Evolutionary conservation across 2,113 vertebrate species (phyloP).

Genomic region (Canis aureus): DNA sequence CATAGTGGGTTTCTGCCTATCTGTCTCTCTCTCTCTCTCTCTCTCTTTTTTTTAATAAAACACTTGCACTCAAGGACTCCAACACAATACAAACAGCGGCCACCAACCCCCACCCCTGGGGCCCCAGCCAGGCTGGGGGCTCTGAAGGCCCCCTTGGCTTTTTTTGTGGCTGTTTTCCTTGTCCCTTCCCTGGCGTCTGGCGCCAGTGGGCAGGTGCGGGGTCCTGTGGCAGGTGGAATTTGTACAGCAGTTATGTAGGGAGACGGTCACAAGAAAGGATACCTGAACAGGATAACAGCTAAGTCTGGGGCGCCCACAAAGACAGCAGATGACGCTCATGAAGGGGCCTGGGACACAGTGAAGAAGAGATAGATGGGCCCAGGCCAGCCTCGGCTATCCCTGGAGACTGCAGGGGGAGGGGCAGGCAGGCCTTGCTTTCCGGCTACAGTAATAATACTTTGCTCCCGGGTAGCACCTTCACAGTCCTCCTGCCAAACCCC

Average conservation of each 20-base stretch:
- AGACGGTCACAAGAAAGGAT: slow-evolving; percentile 84
- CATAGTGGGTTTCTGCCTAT: slow-evolving; percentile 70
- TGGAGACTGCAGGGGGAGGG: slow-evolving; percentile 23
- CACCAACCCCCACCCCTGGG: slow-evolving; percentile 67
- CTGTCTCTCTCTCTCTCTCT: background rate
- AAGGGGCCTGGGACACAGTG: slow-evolving; percentile 71
- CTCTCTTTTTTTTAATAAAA: slow-evolving; percentile 79
- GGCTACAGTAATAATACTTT: slow-evolving; percentile 63
- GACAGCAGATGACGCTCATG: slow-evolving; percentile 74
- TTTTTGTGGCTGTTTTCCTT: slow-evolving; percentile 54
- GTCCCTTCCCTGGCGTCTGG: slow-evolving; percentile 61
- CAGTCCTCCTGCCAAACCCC: slow-evolving; percentile 61
- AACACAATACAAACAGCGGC: slow-evolving; percentile 78
- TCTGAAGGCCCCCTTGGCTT: slow-evolving; percentile 30
- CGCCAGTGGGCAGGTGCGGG: slow-evolving; percentile 46
- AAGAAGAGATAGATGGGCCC: slow-evolving; percentile 37
- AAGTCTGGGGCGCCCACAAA: slow-evolving; percentile 84
- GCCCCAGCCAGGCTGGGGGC: slow-evolving; percentile 34
- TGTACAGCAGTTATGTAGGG: slow-evolving; percentile 84
- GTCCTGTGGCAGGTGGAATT: slow-evolving; percentile 72
- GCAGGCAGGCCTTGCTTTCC: slow-evolving; percentile 58
- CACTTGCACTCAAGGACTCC: slow-evolving; percentile 79
- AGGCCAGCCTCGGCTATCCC: background rate
- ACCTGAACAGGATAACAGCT: slow-evolving; percentile 82
- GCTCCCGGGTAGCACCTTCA: slow-evolving; percentile 77